phyloP scores from a whole-genome alignment of 2,888 invertebrate species.

The Schizotus pectinicornis region DNA sequence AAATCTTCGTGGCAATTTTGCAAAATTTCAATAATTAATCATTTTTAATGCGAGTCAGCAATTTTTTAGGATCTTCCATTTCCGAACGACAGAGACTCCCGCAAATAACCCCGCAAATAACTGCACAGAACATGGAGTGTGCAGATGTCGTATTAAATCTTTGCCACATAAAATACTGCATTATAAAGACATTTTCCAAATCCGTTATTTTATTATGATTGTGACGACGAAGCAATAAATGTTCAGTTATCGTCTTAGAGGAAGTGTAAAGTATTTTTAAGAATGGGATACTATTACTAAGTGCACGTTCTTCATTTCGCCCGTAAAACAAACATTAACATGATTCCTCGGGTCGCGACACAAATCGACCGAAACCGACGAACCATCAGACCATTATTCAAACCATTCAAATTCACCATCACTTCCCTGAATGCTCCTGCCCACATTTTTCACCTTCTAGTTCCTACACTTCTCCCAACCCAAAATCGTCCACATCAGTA shows the following conservation, averaged over 20 bases:
- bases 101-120: slow-evolving; percentile 9
- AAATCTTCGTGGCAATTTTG: no score
- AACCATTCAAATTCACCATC: no score
- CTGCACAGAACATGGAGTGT: slow-evolving; percentile 2
- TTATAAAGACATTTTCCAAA: slow-evolving; percentile 20
- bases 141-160: slow-evolving; percentile 17
- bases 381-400: no score
- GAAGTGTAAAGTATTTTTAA: slow-evolving; percentile 16
- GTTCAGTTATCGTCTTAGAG: slow-evolving; percentile 20
- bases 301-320: slow-evolving; percentile 2
- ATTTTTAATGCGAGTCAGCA: no score
- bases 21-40: no score
- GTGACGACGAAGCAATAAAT: slow-evolving; percentile 21
- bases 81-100: no score
- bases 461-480: no score
- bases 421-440: no score
- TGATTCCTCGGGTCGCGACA: neutral
- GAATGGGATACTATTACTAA: slow-evolving; percentile 4
- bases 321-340: slow-evolving; percentile 13
- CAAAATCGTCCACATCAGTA: no score
- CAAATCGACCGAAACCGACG: no score
- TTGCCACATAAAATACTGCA: slow-evolving; percentile 14
- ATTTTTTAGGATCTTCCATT: no score
- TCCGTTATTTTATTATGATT: slow-evolving; percentile 26
- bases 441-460: no score